phyloP scores from a whole-genome alignment of 2,888 invertebrate genomes.

The Hirtodrosophila histrioides region DNA sequence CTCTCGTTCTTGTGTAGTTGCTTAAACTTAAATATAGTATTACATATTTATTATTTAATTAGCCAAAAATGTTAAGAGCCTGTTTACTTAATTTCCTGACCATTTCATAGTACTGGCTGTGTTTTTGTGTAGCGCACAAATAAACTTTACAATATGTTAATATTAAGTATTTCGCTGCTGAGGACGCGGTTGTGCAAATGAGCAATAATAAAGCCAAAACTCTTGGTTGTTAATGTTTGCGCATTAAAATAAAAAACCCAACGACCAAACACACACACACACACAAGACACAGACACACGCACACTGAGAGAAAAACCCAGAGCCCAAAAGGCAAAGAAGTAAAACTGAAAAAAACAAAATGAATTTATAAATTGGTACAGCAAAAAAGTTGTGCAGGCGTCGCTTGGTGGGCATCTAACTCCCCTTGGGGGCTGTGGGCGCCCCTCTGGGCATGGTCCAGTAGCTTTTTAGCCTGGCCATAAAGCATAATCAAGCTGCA shows the following conservation, averaged over 20 bases:
- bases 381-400: constrained; percentile 46
- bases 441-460: constrained; percentile 56
- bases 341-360: constrained; percentile 30
- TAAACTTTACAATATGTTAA: constrained; percentile 34
- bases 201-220: constrained; percentile 70
- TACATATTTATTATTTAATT: no score
- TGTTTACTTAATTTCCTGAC: no score
- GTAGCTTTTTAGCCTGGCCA: constrained; percentile 57
- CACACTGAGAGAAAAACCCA: constrained; percentile 12
- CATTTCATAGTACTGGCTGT: no score
- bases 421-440: constrained; percentile 28
- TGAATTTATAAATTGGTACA: constrained; percentile 54
- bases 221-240: constrained; percentile 68
- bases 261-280: constrained; percentile 9
- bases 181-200: constrained; percentile 61
- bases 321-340: constrained; percentile 49
- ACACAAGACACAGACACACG: neutral
- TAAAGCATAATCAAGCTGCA: constrained; percentile 70
- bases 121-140: constrained; percentile 10
- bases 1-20: no score
- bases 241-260: constrained; percentile 61
- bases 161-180: constrained; percentile 19
- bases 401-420: constrained; percentile 6
- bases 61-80: no score
- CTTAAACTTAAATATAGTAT: no score